Base-by-base conservation (phyloP, 2,888 invertebrate genomes). In the Xanthorhoe designata region DNA sequence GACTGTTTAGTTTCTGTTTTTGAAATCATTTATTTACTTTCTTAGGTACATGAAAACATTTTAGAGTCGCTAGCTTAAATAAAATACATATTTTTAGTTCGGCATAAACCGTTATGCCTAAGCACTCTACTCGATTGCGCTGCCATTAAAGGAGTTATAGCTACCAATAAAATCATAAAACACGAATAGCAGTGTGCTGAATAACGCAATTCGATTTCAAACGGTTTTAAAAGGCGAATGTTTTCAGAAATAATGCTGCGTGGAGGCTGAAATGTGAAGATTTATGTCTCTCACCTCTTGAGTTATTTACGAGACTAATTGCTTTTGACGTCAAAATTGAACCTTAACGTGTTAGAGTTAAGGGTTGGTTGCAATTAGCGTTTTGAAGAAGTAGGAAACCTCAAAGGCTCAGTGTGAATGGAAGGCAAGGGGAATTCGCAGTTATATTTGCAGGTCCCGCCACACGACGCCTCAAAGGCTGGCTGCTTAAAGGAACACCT, bases 281-380 rank as follows among this genome's bases (percentile, higher is more conserved):
- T 82, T 80, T 81, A 84, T 80, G 80, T 79, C 72, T 81, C 77
- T 77, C 80, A 80, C 80, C 79, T 82, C 75, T 72, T 56, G 71
- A 76, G 77, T 79, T 79, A 79, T 83, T 84, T 82, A 82, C 70
- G 78, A 76, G 68, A 76, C 79, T 82, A 83, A 85, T 85, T 84
- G 83, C 76, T 75, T 72, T 72, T 64, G 55, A 73, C 60, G 65
- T 65, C 68, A 71, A 80, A 73, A 75, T 77, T 77, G 72, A 77
- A 78, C 80, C 76, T 79, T 79, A 76, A 53, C 8, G 17, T 53
- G 56, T 15, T 61, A 29, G 24, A 1, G 29, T 70, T 81, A 78
- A 75, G 76, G 69, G 65, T 70, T 64, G 54, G 56, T 61, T 64
- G 74, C 68, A 74, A 75, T 77, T 78, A 76, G 73, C 67, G 56